Conservation (phyloP, 2,888 invertebrate genomes). For the Entomobrya proxima region DNA sequence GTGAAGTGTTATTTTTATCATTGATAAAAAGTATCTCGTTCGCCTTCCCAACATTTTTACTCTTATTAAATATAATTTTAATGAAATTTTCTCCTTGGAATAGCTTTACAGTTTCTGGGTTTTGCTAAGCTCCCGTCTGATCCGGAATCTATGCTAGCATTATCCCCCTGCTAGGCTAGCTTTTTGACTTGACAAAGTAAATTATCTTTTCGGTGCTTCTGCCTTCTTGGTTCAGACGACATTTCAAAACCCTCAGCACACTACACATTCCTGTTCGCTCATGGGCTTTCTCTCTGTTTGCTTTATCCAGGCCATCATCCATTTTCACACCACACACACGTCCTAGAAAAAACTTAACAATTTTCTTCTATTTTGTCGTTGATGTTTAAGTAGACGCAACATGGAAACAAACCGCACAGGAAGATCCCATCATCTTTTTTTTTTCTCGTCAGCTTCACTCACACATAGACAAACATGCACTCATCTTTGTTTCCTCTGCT, state of each 20-base stretch:
- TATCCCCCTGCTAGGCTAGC: background rate
- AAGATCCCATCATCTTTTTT: constrained; percentile 3
- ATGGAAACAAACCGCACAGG: background rate
- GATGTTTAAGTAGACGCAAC: background rate
- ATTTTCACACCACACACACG: background rate
- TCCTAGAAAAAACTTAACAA: background rate
- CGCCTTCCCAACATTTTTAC: background rate
- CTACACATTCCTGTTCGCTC: too few relatives aligned
- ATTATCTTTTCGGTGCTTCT: background rate
- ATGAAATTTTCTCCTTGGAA: constrained; percentile 54
- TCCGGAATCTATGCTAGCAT: background rate
- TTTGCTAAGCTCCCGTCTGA: background rate
- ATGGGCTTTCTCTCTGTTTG: too few relatives aligned
- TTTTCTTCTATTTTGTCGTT: background rate
- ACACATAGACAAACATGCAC: background rate
- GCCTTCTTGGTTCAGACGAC: too few relatives aligned
- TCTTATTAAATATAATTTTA: constrained; percentile 50
- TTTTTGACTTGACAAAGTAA: background rate
- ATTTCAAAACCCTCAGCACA: too few relatives aligned
- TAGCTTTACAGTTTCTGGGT: background rate
- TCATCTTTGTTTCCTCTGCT: background rate
- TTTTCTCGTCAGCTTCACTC: background rate
- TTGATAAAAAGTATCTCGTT: background rate
- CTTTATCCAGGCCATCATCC: background rate
- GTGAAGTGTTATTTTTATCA: constrained; percentile 1